Base-by-base conservation (phyloP, 2,113 vertebrate species). In the Lota lota region DNA sequence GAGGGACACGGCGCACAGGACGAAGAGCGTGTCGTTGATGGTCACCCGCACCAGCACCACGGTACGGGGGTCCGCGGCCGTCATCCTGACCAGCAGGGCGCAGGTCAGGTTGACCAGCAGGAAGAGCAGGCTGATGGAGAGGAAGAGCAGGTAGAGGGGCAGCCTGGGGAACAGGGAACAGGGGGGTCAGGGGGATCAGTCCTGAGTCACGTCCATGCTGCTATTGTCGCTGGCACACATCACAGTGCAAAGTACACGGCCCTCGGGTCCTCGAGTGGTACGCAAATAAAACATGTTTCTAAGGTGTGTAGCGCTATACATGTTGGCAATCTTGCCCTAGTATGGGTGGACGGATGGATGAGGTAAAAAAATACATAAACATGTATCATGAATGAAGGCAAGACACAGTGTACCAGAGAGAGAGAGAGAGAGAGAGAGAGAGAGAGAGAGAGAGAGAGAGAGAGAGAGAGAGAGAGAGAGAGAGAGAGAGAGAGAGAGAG, bases 71-170 rank as follows among this genome's bases (percentile, higher is more conserved):
- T 97, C 94, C 61, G 94, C 82, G 14, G 84, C 85, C 54, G 93
- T 92, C 59, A 90, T 94, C 90, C 92, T 94, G 90, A 95, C 96
- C 87, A 98, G 86, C 83, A 98, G 88, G 1, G 97, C 97, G 4
- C 97, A 99, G 2, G 91, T 95, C 63, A 98, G 71, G 73, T 99
- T 99, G 81, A 98, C 97, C 73, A 95, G 86, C 68, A 98, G 89
- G 89, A 99, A 99, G 63, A 98, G 66, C 24, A 98, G 90, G 82
- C 96, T 98, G 88, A 95, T 90, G 67, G 93, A 82, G 65, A 97
- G 88, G 28, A 96, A 98, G 77, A 89, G 78, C 87, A 98, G 88
- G 79, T 97, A 95, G 64, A 97, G 92, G 5, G 94, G 94, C 70
- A 95, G 86, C 90, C 96, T 98, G 90, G 58, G 28, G 64, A 58